Conservation (phyloP, 2,113 vertebrate species). For the Vulpes ferrilata region DNA sequence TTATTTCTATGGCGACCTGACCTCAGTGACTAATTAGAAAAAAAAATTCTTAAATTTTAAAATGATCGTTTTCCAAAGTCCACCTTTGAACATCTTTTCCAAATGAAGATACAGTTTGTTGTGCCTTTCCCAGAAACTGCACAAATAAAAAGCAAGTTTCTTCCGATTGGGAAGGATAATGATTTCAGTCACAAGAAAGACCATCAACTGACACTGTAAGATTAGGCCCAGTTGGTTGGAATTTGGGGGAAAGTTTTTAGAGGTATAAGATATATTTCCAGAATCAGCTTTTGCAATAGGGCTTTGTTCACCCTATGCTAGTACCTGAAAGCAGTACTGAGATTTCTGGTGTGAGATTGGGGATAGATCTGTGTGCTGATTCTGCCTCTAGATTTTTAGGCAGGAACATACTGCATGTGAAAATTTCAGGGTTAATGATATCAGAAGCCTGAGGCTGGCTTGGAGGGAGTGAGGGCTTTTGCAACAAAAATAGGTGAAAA, state of each 20-base stretch:
- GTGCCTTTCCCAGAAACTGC: not conserved
- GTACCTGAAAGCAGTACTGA: not conserved
- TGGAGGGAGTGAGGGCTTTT: not conserved
- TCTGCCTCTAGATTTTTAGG: not conserved
- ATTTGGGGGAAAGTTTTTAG: not conserved
- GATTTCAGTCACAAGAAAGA: not conserved
- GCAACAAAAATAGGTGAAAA: not conserved
- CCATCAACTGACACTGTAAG: not conserved
- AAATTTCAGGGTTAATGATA: constrained; percentile 51
- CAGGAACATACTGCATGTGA: not conserved
- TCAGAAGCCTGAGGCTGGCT: not conserved
- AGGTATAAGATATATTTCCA: not conserved
- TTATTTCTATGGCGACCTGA: not conserved
- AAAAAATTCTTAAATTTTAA: not conserved
- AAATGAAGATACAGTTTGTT: not conserved
- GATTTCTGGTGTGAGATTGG: not conserved
- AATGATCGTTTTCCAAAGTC: not conserved
- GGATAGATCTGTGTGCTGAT: not conserved
- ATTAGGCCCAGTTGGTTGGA: not conserved
- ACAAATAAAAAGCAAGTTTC: not conserved
- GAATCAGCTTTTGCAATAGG: not conserved
- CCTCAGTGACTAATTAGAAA: not conserved
- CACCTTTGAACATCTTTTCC: not conserved
- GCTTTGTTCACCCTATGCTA: accelerated
- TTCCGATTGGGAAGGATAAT: not conserved